Conservation (phyloP, 1,140 invertebrate genomes). For the Heliconius eleuchia region DNA sequence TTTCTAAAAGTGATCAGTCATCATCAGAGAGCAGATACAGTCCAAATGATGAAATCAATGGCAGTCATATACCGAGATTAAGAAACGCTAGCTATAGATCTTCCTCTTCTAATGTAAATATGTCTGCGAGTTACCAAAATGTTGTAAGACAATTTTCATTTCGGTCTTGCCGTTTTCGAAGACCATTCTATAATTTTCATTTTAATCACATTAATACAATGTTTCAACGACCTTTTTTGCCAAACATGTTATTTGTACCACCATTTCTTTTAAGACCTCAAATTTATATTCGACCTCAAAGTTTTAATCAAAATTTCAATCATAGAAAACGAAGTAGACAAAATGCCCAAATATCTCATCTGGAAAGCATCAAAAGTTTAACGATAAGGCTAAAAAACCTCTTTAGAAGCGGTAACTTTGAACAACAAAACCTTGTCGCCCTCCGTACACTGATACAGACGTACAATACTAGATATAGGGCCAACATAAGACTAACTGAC, state of each 20-base stretch:
- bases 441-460: slow-evolving; percentile 54
- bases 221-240: slow-evolving; percentile 52
- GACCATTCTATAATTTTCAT: slow-evolving; percentile 40
- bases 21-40: not conserved
- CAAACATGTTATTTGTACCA: slow-evolving; percentile 38
- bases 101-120: not conserved
- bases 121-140: slow-evolving; percentile 7
- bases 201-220: slow-evolving; percentile 51
- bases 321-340: slow-evolving; percentile 33
- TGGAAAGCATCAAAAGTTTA: slow-evolving; percentile 53
- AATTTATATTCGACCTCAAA: not conserved
- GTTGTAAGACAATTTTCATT: slow-evolving; percentile 36
- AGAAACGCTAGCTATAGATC: slow-evolving; percentile 24
- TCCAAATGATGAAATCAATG: slow-evolving; percentile 52
- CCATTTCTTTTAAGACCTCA: slow-evolving; percentile 36
- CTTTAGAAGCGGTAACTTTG: slow-evolving; percentile 33
- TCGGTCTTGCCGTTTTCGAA: slow-evolving; percentile 45
- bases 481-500: slow-evolving; percentile 51
- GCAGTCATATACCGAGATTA: slow-evolving; percentile 47
- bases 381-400: slow-evolving; percentile 48
- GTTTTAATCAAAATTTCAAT: not conserved
- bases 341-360: slow-evolving; percentile 33
- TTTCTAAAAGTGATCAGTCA: not conserved
- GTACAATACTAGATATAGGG: slow-evolving; percentile 59
- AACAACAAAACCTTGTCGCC: slow-evolving; percentile 41